Conservation (phyloP, 2,797 vertebrate species). For the Cephalopachus bancanus region DNA sequence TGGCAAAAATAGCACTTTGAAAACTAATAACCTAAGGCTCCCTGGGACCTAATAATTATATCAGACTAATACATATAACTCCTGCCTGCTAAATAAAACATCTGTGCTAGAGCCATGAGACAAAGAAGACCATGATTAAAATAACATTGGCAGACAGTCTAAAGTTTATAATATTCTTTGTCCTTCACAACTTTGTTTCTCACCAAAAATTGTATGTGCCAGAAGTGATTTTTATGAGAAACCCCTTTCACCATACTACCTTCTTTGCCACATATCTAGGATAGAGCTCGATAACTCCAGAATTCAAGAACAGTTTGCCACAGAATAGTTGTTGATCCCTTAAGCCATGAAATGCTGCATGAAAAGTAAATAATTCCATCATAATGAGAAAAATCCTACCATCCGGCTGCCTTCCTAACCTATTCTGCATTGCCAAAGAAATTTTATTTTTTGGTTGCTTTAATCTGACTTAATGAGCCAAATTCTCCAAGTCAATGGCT, state of each 20-base stretch:
- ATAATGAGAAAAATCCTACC: background rate
- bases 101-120: background rate
- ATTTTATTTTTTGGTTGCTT: constrained; percentile 13
- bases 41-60: constrained; percentile 63
- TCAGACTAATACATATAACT: background rate
- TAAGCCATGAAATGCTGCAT: background rate
- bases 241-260: background rate
- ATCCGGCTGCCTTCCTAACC: background rate
- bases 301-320: constrained; percentile 3
- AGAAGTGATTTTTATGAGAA: constrained; percentile 8
- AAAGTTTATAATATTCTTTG: background rate
- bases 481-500: constrained; percentile 49
- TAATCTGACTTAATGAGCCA: constrained; percentile 46
- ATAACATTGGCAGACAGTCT: background rate
- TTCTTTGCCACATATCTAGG: background rate
- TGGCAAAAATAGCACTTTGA: constrained; percentile 37
- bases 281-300: constrained; percentile 19
- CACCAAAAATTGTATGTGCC: background rate
- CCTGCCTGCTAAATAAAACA: constrained; percentile 15
- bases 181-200: constrained; percentile 30
- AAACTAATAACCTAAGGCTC: constrained; percentile 29
- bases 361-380: background rate
- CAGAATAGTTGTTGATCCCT: background rate
- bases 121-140: constrained; percentile 25
- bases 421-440: background rate